Base-by-base conservation (phyloP, 2,113 vertebrate genomes). In the Menidia beryllina region DNA sequence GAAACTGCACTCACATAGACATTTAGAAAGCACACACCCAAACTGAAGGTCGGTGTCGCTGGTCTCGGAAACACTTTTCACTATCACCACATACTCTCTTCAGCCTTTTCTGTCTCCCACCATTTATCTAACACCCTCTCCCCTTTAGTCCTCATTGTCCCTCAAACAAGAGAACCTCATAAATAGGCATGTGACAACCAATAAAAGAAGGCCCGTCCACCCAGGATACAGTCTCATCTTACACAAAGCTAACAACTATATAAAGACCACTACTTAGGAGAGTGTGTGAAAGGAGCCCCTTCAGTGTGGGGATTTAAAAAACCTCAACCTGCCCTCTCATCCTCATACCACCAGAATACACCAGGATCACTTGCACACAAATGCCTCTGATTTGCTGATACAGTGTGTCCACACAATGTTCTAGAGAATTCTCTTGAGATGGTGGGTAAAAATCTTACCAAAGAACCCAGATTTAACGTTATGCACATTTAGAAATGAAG, bases 171-270 rank as follows among this genome's bases (percentile, higher is more conserved):
- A 76, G 62, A 59, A 78, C 80, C 86, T 89, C 86, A 88, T 86
- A 90, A 91, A 91, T 87, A 91, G 77, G 76, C 83, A 86, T 86
- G 86, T 76, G 79, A 78, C 82, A 79, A 68, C 82, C 73, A 86
- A 89, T 85, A 91, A 88, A 88, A 86, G 76, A 57, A 47, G 62
- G 68, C 77, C 48, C 61, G 74, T 88, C 72, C 69, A 71, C 69
- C 77, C 58, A 83, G 75, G 64, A 83, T 77, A 81, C 68, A 61
- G 82, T 88, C 78, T 85, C 84, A 70, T 84, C 84, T 85, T 75
- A 86, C 79, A 89, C 84, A 90, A 90, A 89, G 84, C 84, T 89
- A 89, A 89, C 79, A 83, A 87, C 82, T 80, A 78, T 88, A 89
- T 89, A 88, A 91, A 90, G 86, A 86, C 73, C 11, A 34, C 52